phyloP scores from a whole-genome alignment of 2,797 vertebrate genomes.

The Acanthurus leucopareius region DNA sequence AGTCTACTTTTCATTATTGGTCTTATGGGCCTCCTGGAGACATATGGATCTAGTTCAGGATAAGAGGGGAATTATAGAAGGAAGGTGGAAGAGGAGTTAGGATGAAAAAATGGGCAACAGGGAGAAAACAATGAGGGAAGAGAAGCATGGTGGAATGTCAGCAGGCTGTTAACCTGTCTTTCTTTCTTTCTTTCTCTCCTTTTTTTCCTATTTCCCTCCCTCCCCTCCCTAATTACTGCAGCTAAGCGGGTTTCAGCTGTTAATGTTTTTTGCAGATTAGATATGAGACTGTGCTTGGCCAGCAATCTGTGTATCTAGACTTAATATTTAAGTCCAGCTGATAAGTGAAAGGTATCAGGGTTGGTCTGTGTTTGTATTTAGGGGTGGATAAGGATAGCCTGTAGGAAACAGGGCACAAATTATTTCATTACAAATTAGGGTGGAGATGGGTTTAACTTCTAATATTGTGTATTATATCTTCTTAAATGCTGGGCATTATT shows the following conservation, averaged over 20 bases:
- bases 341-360: conserved; percentile 30
- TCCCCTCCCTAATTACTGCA: conserved; percentile 15
- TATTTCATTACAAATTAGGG: conserved; percentile 17
- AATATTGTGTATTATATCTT: no score
- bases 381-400: conserved; percentile 22
- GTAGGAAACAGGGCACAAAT: conserved; percentile 36
- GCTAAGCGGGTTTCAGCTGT: conserved; percentile 44
- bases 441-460: no score
- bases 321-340: conserved; percentile 38
- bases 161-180: neutral
- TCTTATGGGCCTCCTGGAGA: conserved; percentile 11
- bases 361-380: conserved; percentile 20
- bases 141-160: conserved; percentile 6
- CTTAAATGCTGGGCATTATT: no score
- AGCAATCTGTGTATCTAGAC: conserved; percentile 8
- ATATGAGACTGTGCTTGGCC: conserved; percentile 31
- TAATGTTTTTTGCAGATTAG: conserved; percentile 56
- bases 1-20: conserved; percentile 35
- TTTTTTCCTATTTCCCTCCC: neutral
- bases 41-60: conserved; percentile 12
- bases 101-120: conserved; percentile 1
- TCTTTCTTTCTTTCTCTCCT: conserved; percentile 2
- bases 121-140: neutral
- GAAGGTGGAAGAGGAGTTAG: neutral
- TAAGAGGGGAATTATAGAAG: neutral